phyloP scores from a whole-genome alignment of 1,140 invertebrate species.

The Anastatus disparis region DNA sequence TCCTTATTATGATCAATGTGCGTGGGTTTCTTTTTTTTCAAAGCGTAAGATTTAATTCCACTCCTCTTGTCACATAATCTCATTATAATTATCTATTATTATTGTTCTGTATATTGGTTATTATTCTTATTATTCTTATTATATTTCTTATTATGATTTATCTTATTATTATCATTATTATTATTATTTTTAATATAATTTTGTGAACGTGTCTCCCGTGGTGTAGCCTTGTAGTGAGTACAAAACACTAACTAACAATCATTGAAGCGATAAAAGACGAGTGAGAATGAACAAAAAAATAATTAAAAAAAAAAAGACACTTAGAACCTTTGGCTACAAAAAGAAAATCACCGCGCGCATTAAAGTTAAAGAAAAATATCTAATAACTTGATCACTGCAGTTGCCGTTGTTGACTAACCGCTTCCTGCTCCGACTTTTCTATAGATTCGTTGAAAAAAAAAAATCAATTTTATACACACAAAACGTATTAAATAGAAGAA shows the following conservation, averaged over 20 bases:
- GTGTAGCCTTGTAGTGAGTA: constrained; percentile 30
- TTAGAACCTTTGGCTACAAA: constrained; percentile 6
- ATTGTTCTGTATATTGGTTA: constrained; percentile 36
- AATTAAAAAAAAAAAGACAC: too few species aligned
- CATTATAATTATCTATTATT: constrained; percentile 33
- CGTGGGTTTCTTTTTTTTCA: constrained; percentile 24
- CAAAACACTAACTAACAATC: constrained; percentile 24
- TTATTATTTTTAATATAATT: constrained; percentile 51
- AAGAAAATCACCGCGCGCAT: constrained; percentile 20
- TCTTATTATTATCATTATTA: constrained; percentile 51
- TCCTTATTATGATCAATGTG: constrained; percentile 13
- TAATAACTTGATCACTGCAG: constrained; percentile 18
- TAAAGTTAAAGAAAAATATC: constrained; percentile 1
- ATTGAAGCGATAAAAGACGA: neutral
- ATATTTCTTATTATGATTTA: constrained; percentile 56
- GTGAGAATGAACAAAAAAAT: neutral
- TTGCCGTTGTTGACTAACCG: constrained; percentile 16
- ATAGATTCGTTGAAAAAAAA: constrained; percentile 4
- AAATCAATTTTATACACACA: constrained; percentile 3
- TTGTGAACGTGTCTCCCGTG: constrained; percentile 38
- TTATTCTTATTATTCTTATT: constrained; percentile 44
- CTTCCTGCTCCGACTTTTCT: constrained; percentile 14
- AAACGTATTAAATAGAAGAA: too few species aligned
- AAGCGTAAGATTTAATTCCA: constrained; percentile 23
- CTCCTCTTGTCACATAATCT: constrained; percentile 32